phyloP scores from a whole-genome alignment of 2,888 invertebrate genomes.

The Orchestes rusci region DNA sequence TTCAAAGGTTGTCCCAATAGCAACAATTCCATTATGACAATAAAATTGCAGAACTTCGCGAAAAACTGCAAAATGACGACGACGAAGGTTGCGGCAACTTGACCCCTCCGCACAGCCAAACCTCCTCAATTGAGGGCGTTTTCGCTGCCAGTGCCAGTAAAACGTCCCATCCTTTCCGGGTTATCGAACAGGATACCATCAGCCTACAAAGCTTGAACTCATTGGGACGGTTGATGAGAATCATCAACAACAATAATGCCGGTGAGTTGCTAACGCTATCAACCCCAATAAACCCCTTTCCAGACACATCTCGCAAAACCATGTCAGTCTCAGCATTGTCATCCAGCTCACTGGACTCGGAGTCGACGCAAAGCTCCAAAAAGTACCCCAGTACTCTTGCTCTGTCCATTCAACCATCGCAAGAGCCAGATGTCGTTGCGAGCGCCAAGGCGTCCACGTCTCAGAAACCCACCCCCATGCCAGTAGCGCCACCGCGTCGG shows the following conservation, averaged over 20 bases:
- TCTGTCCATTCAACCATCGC: conserved; percentile 44
- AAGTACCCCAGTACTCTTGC: conserved; percentile 41
- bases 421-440: conserved; percentile 89
- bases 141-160: conserved; percentile 54
- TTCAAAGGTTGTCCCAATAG: conserved; percentile 52
- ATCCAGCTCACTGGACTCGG: conserved; percentile 41
- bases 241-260: conserved; percentile 19
- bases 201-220: conserved; percentile 87
- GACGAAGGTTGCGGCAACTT: conserved; percentile 48
- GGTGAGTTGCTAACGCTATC: conserved; percentile 21
- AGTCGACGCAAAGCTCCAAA: conserved; percentile 40
- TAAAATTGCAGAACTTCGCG: conserved; percentile 62
- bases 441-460: conserved; percentile 69
- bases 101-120: conserved; percentile 70
- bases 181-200: conserved; percentile 81
- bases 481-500: conserved; percentile 72
- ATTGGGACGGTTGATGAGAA: conserved; percentile 58
- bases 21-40: too few species aligned
- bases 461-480: conserved; percentile 39
- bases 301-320: conserved; percentile 33
- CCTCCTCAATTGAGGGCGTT: conserved; percentile 70
- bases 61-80: conserved; percentile 82
- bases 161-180: conserved; percentile 70
- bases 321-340: conserved; percentile 39
- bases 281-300: conserved; percentile 6